Percentiles rank a stretch among this genome's conserved stretches.
phyloP scores from a whole-genome alignment of 2,113 vertebrate species.

The Probosciger aterrimus region DNA sequence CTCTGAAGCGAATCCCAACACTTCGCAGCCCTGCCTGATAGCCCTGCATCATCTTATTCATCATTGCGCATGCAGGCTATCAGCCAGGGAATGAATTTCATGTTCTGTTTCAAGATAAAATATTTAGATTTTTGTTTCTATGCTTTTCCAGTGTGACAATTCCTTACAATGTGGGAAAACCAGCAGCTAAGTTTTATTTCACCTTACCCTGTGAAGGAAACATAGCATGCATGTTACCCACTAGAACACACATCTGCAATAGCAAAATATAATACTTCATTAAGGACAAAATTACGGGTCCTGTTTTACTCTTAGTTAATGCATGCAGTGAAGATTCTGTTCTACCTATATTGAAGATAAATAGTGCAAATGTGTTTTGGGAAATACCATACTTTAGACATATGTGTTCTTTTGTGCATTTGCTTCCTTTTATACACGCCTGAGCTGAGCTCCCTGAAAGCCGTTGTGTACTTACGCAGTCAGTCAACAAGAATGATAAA shows the following conservation, averaged over 20 bases:
- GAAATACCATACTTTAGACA: not conserved
- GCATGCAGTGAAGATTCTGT: not conserved
- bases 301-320: not conserved
- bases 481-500: not conserved
- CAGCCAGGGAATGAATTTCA: not conserved
- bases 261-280: not conserved
- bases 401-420: not conserved
- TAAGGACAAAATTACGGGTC: not conserved
- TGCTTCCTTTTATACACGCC: not conserved
- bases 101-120: not conserved
- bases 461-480: not conserved
- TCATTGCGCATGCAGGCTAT: not conserved
- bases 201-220: not conserved
- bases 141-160: not conserved
- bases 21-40: not conserved
- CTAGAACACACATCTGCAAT: not conserved
- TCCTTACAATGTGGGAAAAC: not conserved
- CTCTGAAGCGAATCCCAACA: not conserved
- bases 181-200: not conserved
- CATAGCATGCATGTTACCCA: fast-evolving
- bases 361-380: not conserved
- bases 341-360: not conserved
- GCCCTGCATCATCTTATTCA: not conserved
- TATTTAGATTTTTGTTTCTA: not conserved
- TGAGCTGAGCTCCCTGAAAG: not conserved